Percentiles rank a stretch among this genome's conserved stretches.
Evolutionary conservation across 2,888 invertebrate genomes (phyloP).

Genomic region (Empis livida): DNA sequence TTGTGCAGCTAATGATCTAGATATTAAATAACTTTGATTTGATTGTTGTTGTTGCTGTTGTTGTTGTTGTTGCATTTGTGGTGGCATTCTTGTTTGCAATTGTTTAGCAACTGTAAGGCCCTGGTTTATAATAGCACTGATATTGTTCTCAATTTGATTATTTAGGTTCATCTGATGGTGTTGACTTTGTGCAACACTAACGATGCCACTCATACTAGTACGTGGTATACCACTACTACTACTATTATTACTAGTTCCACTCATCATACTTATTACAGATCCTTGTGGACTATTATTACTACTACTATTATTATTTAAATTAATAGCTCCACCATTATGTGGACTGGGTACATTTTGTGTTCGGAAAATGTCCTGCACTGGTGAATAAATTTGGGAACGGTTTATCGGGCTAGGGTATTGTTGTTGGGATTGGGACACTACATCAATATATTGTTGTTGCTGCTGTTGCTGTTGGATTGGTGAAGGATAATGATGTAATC

Average conservation of each 20-base stretch:
- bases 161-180: constrained; percentile 26
- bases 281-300: constrained; percentile 10
- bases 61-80: constrained; percentile 16
- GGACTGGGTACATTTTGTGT: constrained; percentile 20
- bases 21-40: constrained; percentile 22
- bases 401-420: constrained; percentile 8
- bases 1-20: constrained; percentile 19
- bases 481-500: background rate
- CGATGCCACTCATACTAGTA: constrained; percentile 32
- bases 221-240: constrained; percentile 13
- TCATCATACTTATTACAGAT: background rate
- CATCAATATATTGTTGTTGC: constrained; percentile 23
- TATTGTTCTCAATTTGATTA: constrained; percentile 14
- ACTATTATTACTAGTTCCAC: too few relatives aligned
- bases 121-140: constrained; percentile 3
- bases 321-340: background rate
- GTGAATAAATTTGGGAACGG: constrained; percentile 25
- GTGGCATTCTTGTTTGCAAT: background rate
- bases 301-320: too few relatives aligned
- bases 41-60: constrained; percentile 19
- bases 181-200: constrained; percentile 19
- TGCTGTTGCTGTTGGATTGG: constrained; percentile 17
- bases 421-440: constrained; percentile 11
- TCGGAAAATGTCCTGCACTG: constrained; percentile 26
- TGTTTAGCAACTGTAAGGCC: background rate